phyloP scores from a whole-genome alignment of 2,113 vertebrate genomes.

The Heterochromis multidens region DNA sequence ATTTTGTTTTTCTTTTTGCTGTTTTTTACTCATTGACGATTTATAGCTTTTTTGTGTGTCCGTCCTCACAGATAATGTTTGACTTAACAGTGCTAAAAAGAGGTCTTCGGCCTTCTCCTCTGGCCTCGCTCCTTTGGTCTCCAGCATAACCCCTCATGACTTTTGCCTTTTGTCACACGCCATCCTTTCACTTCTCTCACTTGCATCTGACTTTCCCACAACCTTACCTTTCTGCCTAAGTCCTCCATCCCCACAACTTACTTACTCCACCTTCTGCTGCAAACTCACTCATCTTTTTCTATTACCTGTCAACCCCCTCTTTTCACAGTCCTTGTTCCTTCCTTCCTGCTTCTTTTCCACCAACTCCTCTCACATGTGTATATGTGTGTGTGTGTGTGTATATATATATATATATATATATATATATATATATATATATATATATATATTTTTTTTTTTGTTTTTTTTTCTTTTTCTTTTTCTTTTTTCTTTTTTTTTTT shows the following conservation, averaged over 20 bases:
- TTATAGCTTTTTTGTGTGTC: neutral
- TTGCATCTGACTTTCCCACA: slow-evolving; percentile 16
- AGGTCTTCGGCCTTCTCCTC: too few species aligned
- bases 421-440: too few species aligned
- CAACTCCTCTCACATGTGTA: too few species aligned
- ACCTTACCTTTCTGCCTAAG: slow-evolving; percentile 24
- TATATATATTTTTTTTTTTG: too few species aligned
- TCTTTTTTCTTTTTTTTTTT: too few species aligned
- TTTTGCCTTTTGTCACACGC: neutral
- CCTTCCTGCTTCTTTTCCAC: neutral
- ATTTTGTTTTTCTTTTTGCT: neutral
- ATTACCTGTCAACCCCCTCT: neutral
- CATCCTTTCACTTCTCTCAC: slow-evolving; percentile 23
- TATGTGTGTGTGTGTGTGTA: too few species aligned
- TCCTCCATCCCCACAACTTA: neutral
- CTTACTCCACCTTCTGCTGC: neutral
- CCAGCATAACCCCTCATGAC: neutral
- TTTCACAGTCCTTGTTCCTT: neutral
- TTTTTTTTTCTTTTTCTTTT: too few species aligned
- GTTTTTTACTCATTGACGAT: neutral
- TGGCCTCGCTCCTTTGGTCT: neutral
- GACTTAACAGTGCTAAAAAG: neutral
- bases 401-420: too few species aligned
- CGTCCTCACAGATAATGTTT: neutral
- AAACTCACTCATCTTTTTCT: neutral